These are phyloP conservation scores for Globodera rostochiensis DNA, from an alignment of 1,140 invertebrate genomes.

Conservation along the genomic window DNA sequence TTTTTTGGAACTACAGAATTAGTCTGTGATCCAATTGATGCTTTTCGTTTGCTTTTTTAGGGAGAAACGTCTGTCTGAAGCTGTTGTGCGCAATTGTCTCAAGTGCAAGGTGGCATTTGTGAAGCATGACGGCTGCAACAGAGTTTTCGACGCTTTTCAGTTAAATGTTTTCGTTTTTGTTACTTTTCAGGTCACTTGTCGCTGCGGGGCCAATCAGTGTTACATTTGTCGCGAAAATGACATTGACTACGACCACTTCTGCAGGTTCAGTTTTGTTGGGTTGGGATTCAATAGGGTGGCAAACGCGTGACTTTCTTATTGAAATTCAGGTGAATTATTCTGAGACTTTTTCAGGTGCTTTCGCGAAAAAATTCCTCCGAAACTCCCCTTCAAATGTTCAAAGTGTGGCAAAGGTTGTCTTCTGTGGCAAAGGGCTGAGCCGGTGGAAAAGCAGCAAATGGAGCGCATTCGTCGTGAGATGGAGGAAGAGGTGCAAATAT, in stretches of 20 bases:
- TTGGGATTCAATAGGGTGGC: too few species aligned
- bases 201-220: conserved; percentile 29
- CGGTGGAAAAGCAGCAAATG: background rate
- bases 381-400: conserved; percentile 7
- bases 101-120: conserved; percentile 29
- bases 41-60: conserved; percentile 15
- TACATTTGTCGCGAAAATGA: conserved; percentile 29
- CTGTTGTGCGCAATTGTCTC: conserved; percentile 29
- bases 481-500: background rate
- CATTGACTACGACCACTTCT: conserved; percentile 26
- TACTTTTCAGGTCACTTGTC: conserved; percentile 14
- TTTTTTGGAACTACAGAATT: too few species aligned
- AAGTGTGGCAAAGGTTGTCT: conserved; percentile 15
- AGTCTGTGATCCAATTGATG: too few species aligned
- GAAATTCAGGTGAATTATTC: background rate
- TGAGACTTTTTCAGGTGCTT: background rate
- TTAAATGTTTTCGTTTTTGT: background rate
- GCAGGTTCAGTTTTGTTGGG: background rate
- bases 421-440: conserved; percentile 11
- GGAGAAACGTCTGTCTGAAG: conserved; percentile 31
- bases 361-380: background rate
- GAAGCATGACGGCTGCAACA: conserved; percentile 30
- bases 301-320: background rate
- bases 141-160: background rate
- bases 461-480: background rate